Evolutionary conservation across 1,140 invertebrate species (phyloP).

Genomic region (Leptestheria dahalacensis): DNA sequence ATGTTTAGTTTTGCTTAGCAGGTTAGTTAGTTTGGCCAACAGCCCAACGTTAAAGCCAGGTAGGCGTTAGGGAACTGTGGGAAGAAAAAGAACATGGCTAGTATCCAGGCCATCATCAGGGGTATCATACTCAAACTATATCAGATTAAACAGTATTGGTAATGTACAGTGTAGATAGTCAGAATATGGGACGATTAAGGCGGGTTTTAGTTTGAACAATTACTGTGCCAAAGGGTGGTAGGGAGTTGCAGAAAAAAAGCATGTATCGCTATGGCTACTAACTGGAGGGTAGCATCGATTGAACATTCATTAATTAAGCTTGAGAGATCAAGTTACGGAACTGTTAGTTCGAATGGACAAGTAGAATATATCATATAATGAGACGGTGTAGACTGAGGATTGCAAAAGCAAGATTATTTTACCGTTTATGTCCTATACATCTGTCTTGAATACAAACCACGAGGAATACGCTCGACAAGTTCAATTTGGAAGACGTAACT

Average conservation of each 20-base stretch:
- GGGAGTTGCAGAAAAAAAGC: neutral
- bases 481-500: neutral
- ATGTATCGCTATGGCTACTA: too few relatives aligned
- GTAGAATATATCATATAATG: too few relatives aligned
- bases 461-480: neutral
- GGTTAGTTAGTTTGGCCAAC: neutral
- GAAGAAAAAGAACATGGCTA: slow-evolving; percentile 12
- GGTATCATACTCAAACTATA: too few relatives aligned
- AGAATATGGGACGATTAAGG: neutral
- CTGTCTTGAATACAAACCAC: neutral
- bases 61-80: slow-evolving; percentile 17
- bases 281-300: too few relatives aligned
- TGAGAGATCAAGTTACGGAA: neutral
- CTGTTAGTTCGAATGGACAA: neutral
- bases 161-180: neutral
- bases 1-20: neutral
- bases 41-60: slow-evolving; percentile 16
- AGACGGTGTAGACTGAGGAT: too few relatives aligned
- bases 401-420: too few relatives aligned
- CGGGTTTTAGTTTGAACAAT: neutral
- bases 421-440: too few relatives aligned
- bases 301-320: neutral
- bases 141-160: neutral
- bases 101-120: neutral
- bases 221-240: slow-evolving; percentile 8